These are phyloP conservation scores for Epinotia demarniana DNA, from an alignment of 2,888 invertebrate species.

Conservation along the genomic window DNA sequence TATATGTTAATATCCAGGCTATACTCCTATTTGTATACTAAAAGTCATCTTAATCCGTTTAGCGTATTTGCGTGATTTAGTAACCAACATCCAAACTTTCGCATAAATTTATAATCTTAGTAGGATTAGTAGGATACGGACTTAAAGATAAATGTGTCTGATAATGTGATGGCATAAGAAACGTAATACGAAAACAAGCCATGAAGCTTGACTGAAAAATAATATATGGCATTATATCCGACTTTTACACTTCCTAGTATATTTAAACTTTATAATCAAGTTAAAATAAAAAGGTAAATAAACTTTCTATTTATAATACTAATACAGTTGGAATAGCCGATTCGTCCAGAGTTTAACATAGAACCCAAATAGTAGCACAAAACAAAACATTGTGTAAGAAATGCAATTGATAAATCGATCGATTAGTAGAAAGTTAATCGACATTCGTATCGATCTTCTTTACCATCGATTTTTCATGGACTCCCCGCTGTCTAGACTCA, in stretches of 20 bases:
- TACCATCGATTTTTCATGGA: slow-evolving; percentile 38
- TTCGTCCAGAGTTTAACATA: not conserved
- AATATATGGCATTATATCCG: too few relatives aligned
- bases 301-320: not conserved
- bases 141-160: too few relatives aligned
- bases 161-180: too few relatives aligned
- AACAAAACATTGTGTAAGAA: slow-evolving; percentile 35
- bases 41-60: too few relatives aligned
- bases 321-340: not conserved
- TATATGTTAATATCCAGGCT: too few relatives aligned
- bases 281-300: not conserved
- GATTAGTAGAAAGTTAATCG: slow-evolving; percentile 44
- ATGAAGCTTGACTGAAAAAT: not conserved
- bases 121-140: too few relatives aligned
- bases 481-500: slow-evolving; percentile 33
- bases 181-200: not conserved
- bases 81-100: too few relatives aligned
- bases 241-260: too few relatives aligned
- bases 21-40: too few relatives aligned
- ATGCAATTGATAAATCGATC: slow-evolving; percentile 42
- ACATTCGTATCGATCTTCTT: slow-evolving; percentile 39
- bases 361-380: slow-evolving; percentile 32
- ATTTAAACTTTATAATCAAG: too few relatives aligned
- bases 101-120: too few relatives aligned
- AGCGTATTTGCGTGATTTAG: too few relatives aligned